These are phyloP conservation scores for Megaceryle alcyon DNA, from an alignment of 2,797 vertebrate genomes.

Conservation along the genomic window DNA sequence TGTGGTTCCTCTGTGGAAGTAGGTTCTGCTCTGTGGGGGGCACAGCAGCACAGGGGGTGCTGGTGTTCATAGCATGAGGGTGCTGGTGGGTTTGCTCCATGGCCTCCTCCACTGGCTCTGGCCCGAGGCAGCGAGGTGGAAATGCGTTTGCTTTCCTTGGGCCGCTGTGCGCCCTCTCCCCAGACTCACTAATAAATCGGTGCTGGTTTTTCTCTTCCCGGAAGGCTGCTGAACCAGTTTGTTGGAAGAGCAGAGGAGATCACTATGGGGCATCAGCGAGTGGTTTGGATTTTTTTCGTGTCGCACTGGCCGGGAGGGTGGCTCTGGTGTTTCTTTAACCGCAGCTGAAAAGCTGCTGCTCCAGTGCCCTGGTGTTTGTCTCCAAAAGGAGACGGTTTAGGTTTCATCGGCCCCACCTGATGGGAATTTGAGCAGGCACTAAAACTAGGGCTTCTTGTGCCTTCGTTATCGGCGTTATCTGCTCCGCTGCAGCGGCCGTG, in stretches of 20 bases:
- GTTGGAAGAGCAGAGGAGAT: not conserved
- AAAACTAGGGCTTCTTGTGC: not conserved
- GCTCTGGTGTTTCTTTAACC: not conserved
- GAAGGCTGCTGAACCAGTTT: not conserved
- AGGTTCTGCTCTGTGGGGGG: accelerated
- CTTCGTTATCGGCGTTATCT: not conserved
- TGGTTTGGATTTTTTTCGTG: not conserved
- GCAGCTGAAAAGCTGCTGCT: not conserved
- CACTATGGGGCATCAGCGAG: accelerated
- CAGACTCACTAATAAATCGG: accelerated
- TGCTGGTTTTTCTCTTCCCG: not conserved
- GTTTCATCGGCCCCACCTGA: not conserved
- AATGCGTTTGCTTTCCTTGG: accelerated
- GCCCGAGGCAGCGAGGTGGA: not conserved
- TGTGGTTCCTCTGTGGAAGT: not conserved
- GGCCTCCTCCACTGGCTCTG: not conserved
- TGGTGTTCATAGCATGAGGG: accelerated
- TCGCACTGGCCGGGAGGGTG: accelerated
- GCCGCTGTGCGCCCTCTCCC: accelerated
- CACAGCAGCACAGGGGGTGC: not conserved
- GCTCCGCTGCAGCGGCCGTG: accelerated
- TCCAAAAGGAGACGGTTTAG: not conserved
- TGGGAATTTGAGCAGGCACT: not conserved
- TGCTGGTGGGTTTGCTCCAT: not conserved
- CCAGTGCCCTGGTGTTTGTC: accelerated